phyloP scores from a whole-genome alignment of 2,888 invertebrate genomes.

The Chalcosyrphus nemorum region DNA sequence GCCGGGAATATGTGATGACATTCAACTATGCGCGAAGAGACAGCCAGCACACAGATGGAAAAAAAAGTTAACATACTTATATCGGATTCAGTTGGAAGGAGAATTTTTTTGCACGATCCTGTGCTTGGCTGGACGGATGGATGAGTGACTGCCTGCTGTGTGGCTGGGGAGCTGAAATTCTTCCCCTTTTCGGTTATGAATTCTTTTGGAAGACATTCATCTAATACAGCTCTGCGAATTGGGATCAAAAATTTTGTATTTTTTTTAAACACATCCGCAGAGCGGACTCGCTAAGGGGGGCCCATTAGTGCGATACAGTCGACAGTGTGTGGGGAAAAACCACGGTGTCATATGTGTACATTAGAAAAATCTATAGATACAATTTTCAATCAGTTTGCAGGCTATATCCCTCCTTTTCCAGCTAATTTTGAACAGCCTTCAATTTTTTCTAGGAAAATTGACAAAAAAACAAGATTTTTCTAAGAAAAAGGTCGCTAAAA shows the following conservation, averaged over 20 bases:
- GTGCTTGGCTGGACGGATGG: constrained; percentile 5
- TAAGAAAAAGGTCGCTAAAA: too few species aligned
- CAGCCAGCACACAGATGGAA: not conserved
- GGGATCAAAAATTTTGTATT: not conserved
- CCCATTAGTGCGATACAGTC: not conserved
- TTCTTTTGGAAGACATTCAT: constrained; percentile 22
- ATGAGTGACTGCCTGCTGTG: constrained; percentile 55
- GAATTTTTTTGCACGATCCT: too few species aligned
- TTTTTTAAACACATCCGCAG: not conserved
- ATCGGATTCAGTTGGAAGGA: constrained; percentile 19
- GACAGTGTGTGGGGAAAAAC: constrained; percentile 16
- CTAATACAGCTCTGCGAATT: constrained; percentile 30
- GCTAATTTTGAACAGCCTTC: too few species aligned
- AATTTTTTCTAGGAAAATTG: too few species aligned
- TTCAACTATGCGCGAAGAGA: constrained; percentile 47
- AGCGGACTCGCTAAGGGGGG: constrained; percentile 1
- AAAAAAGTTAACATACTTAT: constrained; percentile 29
- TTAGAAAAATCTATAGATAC: too few species aligned
- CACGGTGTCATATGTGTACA: too few species aligned
- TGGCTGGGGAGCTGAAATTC: constrained; percentile 18
- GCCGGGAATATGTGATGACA: constrained; percentile 61
- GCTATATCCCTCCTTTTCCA: too few species aligned
- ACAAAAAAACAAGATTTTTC: too few species aligned
- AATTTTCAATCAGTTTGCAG: too few species aligned
- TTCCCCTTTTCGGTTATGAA: not conserved